These are phyloP conservation scores for Pocillopora meandrina DNA, from an alignment of 92 coral and sea anemone genomes.

Conservation along the genomic window DNA sequence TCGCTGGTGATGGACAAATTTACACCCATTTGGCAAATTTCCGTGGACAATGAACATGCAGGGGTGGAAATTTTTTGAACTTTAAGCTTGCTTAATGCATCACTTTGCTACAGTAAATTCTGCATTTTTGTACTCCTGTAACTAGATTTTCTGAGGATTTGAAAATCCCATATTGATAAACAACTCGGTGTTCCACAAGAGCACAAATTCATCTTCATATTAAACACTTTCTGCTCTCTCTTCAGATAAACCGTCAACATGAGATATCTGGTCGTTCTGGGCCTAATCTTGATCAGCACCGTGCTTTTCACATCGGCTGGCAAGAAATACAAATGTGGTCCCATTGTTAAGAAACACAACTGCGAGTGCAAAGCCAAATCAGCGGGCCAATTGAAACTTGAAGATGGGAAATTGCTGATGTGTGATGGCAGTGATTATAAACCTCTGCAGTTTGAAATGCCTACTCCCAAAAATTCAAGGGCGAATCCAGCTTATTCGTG, in stretches of 20 bases:
- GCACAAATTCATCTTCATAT: too few relatives aligned
- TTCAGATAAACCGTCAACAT: neutral
- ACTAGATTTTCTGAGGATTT: too few relatives aligned
- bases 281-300: neutral
- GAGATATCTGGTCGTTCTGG: neutral
- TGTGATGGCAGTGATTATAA: constrained; percentile 14
- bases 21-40: too few relatives aligned
- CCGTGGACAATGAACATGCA: too few relatives aligned
- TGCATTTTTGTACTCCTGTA: too few relatives aligned
- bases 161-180: too few relatives aligned
- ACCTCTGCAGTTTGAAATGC: neutral
- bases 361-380: neutral
- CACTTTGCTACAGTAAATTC: too few relatives aligned
- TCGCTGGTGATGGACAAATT: too few relatives aligned
- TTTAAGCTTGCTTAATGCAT: too few relatives aligned
- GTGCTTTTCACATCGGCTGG: neutral
- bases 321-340: neutral
- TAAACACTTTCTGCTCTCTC: neutral
- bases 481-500: too few relatives aligned
- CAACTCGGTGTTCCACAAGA: too few relatives aligned
- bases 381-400: neutral
- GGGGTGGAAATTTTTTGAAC: too few relatives aligned
- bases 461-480: neutral
- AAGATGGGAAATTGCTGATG: neutral
- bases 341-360: neutral